Evolutionary conservation across 2,888 invertebrate species (phyloP), one percentile per base, ranked within the genome.

Genomic region (Campoletis raptor): DNA sequence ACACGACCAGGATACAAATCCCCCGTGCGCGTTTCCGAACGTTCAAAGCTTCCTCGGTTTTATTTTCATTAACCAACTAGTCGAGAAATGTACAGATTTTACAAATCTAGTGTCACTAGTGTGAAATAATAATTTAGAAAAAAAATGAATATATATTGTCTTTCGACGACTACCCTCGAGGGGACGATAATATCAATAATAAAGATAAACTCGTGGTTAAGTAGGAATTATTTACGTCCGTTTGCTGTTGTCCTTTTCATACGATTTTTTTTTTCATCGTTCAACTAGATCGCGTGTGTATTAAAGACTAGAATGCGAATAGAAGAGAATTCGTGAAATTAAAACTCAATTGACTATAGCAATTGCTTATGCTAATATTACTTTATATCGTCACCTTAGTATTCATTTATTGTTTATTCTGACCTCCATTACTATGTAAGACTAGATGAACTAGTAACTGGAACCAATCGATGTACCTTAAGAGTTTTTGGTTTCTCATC

Each of bases 251-350:
- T 57, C 64, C 61, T 79, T 40, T 40, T 52, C 0, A 12, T 52
- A 30, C 30, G 30, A n/a, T 52, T 67, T 36, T 80, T 40, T 48
- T 67, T 69, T 61, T 66, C 57, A 57, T 30, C 4, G 2, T 69
- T 76, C 15, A 82, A 85, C 73, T 87, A 88, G 78, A 69, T 87
- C 85, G 82, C 85, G 86, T 83, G 83, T 85, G 69, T 88, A 87
- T 88, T 90, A 90, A 88, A 90, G 88, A 86, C 88, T 90, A 89
- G 86, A 76, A 85, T 89, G 87, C 87, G 82, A 88, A 69, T 85
- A 89, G 87, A 88, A 85, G 85, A 90, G 84, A 88, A 88, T 82
- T 87, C 70, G 67, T 88, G 18, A 76, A 87, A 86, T 85, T 66
- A 52, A 84, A 80, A 72, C 36, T 72, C 74, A 83, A 86, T 85